Conservation (phyloP, 2,113 vertebrate species). For the Gobio gobio region DNA sequence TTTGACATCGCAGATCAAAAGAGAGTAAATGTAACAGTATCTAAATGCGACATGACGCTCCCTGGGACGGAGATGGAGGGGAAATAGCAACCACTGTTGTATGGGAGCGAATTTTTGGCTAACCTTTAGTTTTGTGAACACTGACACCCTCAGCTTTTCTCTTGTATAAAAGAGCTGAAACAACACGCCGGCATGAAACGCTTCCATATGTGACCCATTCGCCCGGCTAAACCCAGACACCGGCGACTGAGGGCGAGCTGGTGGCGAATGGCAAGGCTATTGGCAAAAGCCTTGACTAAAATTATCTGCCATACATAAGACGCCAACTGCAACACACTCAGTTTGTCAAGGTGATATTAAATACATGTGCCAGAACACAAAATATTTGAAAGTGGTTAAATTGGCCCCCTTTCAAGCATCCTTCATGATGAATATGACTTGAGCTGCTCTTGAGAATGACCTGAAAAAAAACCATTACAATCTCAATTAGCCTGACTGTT, state of each 20-base stretch:
- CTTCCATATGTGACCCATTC: conserved; percentile 76
- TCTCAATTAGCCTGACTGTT: not conserved
- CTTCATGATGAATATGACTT: not conserved
- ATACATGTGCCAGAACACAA: not conserved
- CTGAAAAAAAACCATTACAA: not conserved
- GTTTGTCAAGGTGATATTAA: not conserved
- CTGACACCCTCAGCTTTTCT: conserved; percentile 62
- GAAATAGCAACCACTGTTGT: conserved; percentile 45
- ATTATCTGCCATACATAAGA: not conserved
- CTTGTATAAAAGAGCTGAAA: conserved; percentile 71
- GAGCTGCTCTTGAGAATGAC: not conserved
- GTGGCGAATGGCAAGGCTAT: conserved; percentile 9
- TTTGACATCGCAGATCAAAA: conserved; percentile 62
- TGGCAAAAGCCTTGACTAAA: conserved; percentile 13
- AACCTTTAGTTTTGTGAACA: conserved; percentile 61
- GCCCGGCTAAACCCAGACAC: conserved; percentile 43
- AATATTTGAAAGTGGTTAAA: not conserved
- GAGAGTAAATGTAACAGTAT: conserved; percentile 54
- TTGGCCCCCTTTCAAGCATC: not conserved
- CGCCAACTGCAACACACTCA: not conserved
- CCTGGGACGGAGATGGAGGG: conserved; percentile 21
- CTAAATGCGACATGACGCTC: conserved; percentile 42
- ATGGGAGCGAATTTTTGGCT: conserved; percentile 48
- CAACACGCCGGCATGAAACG: conserved; percentile 70
- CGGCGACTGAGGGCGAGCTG: conserved; percentile 16